Evolutionary conservation across 1,140 invertebrate genomes (phyloP).

Genomic region (Theocolax elegans): DNA sequence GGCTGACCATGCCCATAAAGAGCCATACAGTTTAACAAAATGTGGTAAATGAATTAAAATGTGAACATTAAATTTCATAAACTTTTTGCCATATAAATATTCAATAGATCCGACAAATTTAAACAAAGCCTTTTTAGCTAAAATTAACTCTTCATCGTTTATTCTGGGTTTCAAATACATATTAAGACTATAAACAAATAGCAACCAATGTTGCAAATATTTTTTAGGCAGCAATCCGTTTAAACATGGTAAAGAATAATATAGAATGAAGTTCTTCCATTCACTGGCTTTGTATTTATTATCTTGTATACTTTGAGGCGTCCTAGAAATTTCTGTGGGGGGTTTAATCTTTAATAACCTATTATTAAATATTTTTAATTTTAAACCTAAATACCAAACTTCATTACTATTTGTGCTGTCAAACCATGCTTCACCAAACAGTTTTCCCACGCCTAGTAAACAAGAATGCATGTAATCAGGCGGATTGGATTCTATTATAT

Average conservation of each 20-base stretch:
- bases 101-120: slow-evolving; percentile 31
- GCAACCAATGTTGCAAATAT: slow-evolving; percentile 21
- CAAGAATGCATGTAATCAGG: slow-evolving; percentile 9
- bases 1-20: neutral
- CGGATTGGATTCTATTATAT: slow-evolving; percentile 15
- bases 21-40: neutral
- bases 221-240: slow-evolving; percentile 8
- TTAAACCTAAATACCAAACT: slow-evolving; percentile 4
- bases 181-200: slow-evolving; percentile 19
- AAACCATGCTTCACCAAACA: neutral
- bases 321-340: slow-evolving; percentile 6
- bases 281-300: no score
- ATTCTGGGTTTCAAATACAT: neutral
- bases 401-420: neutral
- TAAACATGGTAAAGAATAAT: slow-evolving; percentile 18
- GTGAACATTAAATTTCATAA: slow-evolving; percentile 37
- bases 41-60: neutral
- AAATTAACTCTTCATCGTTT: slow-evolving; percentile 22
- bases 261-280: no score
- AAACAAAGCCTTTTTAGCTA: slow-evolving; percentile 11
- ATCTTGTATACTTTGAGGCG: neutral
- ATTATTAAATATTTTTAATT: neutral
- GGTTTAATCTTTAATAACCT: neutral
- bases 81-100: slow-evolving; percentile 27
- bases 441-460: slow-evolving; percentile 2